A percentile compares a stretch with the other conserved stretches of the same genome.
Conservation (phyloP, 1,140 invertebrate genomes). For the Microplitis demolitor region DNA sequence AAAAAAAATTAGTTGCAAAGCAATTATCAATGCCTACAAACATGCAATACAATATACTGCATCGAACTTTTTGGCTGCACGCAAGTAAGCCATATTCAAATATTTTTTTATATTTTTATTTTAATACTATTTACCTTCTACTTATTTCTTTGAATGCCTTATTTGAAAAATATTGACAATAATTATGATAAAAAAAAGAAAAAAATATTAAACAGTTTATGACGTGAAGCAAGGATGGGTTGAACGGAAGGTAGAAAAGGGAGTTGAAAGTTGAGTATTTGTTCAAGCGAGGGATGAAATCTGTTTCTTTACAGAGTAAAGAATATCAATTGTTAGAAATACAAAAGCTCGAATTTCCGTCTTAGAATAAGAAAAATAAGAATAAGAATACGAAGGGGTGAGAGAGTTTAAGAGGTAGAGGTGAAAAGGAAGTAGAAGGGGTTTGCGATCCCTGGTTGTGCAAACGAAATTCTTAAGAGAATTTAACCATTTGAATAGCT, state of each 20-base stretch:
- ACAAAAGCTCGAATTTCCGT: slow-evolving; percentile 42
- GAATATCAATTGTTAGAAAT: slow-evolving; percentile 64
- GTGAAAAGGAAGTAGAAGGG: slow-evolving; percentile 32
- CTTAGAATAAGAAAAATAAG: slow-evolving; percentile 8
- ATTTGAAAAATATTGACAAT: not conserved
- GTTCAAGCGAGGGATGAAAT: slow-evolving; percentile 57
- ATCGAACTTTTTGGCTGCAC: slow-evolving; percentile 56
- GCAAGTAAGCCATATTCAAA: slow-evolving; percentile 62
- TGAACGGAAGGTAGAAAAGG: not conserved
- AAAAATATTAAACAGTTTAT: slow-evolving; percentile 35
- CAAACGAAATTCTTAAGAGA: slow-evolving; percentile 64
- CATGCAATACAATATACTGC: slow-evolving; percentile 50
- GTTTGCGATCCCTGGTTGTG: slow-evolving; percentile 46
- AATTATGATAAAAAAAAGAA: slow-evolving; percentile 7
- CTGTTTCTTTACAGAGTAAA: slow-evolving; percentile 60
- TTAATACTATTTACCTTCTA: slow-evolving; percentile 4
- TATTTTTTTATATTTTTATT: slow-evolving; percentile 26
- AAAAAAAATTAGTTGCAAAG: slow-evolving; percentile 58
- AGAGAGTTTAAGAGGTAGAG: slow-evolving; percentile 5
- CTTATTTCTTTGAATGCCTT: not conserved
- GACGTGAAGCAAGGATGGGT: not conserved
- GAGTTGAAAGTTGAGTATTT: slow-evolving; percentile 49
- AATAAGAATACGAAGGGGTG: slow-evolving; percentile 13
- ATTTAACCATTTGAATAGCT: slow-evolving; percentile 64
- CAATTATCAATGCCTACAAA: slow-evolving; percentile 58